Evolutionary conservation across 2,113 vertebrate species (phyloP).

Genomic region (Ophthalmolycus amberensis): DNA sequence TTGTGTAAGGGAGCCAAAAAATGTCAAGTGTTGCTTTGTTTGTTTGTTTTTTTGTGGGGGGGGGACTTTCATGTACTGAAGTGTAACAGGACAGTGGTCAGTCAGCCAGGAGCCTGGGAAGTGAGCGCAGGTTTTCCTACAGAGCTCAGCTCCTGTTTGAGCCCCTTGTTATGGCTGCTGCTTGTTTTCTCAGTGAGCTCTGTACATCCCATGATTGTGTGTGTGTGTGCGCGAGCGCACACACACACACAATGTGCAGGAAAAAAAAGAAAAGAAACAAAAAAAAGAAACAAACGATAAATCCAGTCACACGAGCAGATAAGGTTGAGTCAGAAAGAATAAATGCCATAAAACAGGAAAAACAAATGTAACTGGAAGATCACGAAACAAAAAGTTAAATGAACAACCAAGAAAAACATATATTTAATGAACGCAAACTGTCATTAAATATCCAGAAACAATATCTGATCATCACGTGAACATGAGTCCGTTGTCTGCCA

Average conservation of each 20-base stretch:
- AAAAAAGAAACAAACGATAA: conserved; percentile 65
- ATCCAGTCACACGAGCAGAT: conserved; percentile 38
- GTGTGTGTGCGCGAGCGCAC: conserved; percentile 59
- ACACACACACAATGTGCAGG: conserved; percentile 72
- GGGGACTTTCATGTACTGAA: conserved; percentile 77
- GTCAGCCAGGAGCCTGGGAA: conserved; percentile 72
- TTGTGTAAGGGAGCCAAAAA: conserved; percentile 74
- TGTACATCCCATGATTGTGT: background rate
- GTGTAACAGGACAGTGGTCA: conserved; percentile 68
- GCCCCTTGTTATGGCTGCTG: conserved; percentile 75
- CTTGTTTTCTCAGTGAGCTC: conserved; percentile 80
- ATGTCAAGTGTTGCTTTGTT: conserved; percentile 75
- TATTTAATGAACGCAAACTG: conserved; percentile 10
- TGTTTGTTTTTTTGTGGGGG: conserved; percentile 60
- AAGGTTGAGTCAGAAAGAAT: conserved; percentile 18
- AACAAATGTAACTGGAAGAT: conserved; percentile 4
- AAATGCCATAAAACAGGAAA: conserved; percentile 29
- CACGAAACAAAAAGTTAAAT: background rate
- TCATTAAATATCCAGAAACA: conserved; percentile 30
- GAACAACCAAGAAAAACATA: background rate
- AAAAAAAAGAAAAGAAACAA: conserved; percentile 45
- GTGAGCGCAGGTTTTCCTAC: conserved; percentile 74
- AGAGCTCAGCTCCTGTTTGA: conserved; percentile 68
- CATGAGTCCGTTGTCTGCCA: conserved; percentile 47
- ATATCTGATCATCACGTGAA: conserved; percentile 28